phyloP scores from a whole-genome alignment of 2,113 vertebrate genomes.

The Reinhardtius hippoglossoides region DNA sequence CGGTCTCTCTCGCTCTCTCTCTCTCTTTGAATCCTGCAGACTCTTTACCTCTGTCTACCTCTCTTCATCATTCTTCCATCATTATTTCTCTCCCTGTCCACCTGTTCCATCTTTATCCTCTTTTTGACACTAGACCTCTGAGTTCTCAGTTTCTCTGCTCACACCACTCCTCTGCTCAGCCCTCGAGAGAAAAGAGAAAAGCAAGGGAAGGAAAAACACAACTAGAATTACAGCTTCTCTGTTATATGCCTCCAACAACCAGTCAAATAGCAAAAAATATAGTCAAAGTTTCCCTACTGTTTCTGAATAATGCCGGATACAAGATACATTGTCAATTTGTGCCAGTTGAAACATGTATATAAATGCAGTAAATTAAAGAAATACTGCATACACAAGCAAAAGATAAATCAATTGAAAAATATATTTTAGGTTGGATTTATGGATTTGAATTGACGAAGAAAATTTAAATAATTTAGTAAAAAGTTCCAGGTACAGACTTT shows the following conservation, averaged over 20 bases:
- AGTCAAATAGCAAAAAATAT: too few species aligned
- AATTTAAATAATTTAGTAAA: too few species aligned
- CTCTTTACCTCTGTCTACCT: slow-evolving; percentile 16
- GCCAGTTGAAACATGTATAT: neutral
- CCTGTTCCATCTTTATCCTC: slow-evolving; percentile 6
- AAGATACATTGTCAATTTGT: too few species aligned
- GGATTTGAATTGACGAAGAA: too few species aligned
- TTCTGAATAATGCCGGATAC: too few species aligned
- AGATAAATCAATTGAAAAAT: too few species aligned
- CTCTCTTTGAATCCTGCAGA: slow-evolving; percentile 7
- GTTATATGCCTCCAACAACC: neutral
- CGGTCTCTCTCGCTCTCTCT: neutral
- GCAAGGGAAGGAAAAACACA: slow-evolving; percentile 28
- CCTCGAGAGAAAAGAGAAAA: slow-evolving; percentile 10
- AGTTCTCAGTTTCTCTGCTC: slow-evolving; percentile 38
- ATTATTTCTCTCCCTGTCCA: slow-evolving; percentile 32
- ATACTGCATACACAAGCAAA: too few species aligned
- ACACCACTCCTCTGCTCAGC: slow-evolving; percentile 18
- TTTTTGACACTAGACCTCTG: slow-evolving; percentile 46
- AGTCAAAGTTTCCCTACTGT: too few species aligned
- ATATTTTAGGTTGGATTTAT: too few species aligned
- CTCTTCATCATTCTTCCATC: slow-evolving; percentile 18
- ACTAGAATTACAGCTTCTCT: neutral
- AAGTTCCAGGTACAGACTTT: too few species aligned
- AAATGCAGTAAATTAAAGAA: neutral